phyloP scores from a whole-genome alignment of 1,140 invertebrate species.

The Nephila pilipes region DNA sequence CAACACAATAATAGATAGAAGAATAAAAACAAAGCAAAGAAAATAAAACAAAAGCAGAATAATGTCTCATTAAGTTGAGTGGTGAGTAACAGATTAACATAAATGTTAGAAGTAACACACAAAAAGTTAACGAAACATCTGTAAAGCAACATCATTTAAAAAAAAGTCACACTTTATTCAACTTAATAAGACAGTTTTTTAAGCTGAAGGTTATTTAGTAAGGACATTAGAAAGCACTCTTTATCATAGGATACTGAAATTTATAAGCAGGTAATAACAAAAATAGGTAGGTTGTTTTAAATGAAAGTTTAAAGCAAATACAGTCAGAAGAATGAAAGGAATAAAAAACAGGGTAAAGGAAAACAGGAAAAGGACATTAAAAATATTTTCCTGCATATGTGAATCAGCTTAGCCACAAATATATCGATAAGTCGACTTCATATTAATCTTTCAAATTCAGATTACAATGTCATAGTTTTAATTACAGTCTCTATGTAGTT shows the following conservation, averaged over 20 bases:
- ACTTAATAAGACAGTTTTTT: conserved; percentile 14
- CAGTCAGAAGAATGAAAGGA: background rate
- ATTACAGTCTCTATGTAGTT: conserved; percentile 10
- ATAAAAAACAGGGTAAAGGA: conserved; percentile 1
- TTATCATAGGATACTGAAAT: background rate
- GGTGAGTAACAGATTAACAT: background rate
- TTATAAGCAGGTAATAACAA: background rate
- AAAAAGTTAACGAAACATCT: background rate
- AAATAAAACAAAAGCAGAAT: conserved; percentile 33
- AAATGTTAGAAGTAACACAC: background rate
- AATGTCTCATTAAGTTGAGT: background rate
- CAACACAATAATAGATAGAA: conserved; percentile 65
- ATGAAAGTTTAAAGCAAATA: background rate
- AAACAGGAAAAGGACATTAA: conserved; percentile 18
- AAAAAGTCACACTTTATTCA: background rate
- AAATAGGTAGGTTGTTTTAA: conserved; percentile 4
- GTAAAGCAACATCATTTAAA: background rate
- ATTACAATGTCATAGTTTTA: background rate
- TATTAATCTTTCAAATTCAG: background rate
- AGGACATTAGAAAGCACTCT: background rate
- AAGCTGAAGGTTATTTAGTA: background rate
- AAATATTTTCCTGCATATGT: conserved; percentile 14
- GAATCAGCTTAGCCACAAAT: conserved; percentile 11
- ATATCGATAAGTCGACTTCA: background rate
- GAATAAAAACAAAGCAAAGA: conserved; percentile 49